A percentile compares a stretch with the other conserved stretches of the same genome.
Conservation (phyloP, 2,113 vertebrate species). For the Talpa occidentalis region DNA sequence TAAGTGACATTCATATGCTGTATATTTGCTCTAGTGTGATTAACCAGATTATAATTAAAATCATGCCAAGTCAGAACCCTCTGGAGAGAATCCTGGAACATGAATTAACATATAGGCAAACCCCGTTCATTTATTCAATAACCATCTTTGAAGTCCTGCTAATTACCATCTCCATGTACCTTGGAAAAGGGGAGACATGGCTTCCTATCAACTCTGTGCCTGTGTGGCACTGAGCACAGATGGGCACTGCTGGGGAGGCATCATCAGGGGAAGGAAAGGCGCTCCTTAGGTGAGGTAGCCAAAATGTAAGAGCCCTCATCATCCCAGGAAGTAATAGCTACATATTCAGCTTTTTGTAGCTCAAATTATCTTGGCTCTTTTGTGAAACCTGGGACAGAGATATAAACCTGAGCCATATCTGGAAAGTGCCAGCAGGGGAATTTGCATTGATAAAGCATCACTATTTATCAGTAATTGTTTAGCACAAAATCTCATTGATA, state of each 20-base stretch:
- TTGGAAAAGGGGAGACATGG: neutral
- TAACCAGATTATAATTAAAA: neutral
- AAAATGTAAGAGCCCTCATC: neutral
- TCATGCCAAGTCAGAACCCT: neutral
- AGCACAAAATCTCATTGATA: neutral
- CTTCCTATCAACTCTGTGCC: neutral
- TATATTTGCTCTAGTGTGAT: neutral
- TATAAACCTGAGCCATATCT: neutral
- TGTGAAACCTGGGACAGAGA: neutral
- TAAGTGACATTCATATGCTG: neutral
- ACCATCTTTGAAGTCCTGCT: neutral
- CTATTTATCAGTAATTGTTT: neutral
- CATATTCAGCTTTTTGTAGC: neutral
- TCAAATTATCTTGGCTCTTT: neutral
- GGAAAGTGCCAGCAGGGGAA: neutral
- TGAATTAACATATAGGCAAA: neutral
- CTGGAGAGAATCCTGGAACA: neutral
- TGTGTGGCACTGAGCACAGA: accelerated
- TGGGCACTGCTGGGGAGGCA: neutral
- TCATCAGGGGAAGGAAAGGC: neutral
- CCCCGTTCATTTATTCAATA: neutral
- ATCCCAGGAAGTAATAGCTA: neutral
- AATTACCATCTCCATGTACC: neutral
- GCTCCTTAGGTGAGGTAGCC: too few relatives aligned
- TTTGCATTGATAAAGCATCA: neutral